Base-by-base conservation (phyloP, 1,140 invertebrate genomes). In the Cydia strobilella region DNA sequence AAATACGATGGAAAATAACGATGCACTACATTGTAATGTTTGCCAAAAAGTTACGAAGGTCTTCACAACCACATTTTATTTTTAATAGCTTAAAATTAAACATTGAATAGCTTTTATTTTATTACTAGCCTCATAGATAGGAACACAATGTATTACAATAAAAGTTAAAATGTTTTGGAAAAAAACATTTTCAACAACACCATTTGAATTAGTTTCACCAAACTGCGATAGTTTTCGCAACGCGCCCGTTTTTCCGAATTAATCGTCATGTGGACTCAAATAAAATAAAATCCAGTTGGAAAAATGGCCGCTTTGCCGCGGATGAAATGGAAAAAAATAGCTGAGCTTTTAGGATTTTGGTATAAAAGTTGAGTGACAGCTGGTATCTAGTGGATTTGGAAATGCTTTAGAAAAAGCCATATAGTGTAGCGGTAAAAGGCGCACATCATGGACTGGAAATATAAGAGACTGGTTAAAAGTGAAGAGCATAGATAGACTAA, bases 281-380 rank as follows among this genome's bases (percentile, higher is more conserved):
- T 31, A 65, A 35, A 69, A 35, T 18, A 10, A 35, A 69, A 35
- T 18, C 13, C 65, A 7, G 25, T 35, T 31, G 31, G 31, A 39
- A 69, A 39, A 69, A 69, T n/a, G 65, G 65, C 31, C 5, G 25
- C n/a, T 48, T 48, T 13, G 54, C n/a, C 27, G 65, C 27, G 27
- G 10, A 31, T 65, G 35, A 69, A 69, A 69, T 69, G 65, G 65
- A 18, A 69, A 69, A 65, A 65, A 35, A 65, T 31, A 2, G 65
- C 65, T 39, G n/a, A 13, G 2, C 0, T 31, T 69, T 69, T 69
- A 65, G 54, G 20, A 59, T 23, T 59, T 59, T 23, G 18, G 20
- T 59, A 13, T 48, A 15, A 12, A 51, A 51, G 45, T 51, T 51
- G 48, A 48, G 45, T 54, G 51, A 23, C 54, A 23, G 10, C 54